Conservation (phyloP, 2,888 invertebrate genomes). For the Platycnemis pennipes region DNA sequence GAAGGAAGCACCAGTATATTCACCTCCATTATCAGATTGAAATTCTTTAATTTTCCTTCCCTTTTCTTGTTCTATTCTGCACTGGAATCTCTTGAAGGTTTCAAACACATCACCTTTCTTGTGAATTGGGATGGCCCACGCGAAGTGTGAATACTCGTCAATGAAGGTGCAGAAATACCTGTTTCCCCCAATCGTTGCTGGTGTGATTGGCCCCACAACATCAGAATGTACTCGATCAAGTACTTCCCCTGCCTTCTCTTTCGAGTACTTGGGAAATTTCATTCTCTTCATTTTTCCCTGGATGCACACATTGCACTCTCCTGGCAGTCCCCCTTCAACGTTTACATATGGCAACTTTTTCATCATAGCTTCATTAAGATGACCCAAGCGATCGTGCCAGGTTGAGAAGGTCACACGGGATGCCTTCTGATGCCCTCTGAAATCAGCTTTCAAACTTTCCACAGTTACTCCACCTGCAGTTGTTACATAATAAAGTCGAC, state of each 20-base stretch:
- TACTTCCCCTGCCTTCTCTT: conserved; percentile 52
- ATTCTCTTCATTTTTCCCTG: conserved; percentile 61
- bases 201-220: conserved; percentile 61
- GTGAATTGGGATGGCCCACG: background rate
- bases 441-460: background rate
- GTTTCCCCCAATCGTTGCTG: conserved; percentile 48
- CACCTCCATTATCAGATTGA: background rate
- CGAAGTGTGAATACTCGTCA: conserved; percentile 61
- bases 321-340: background rate
- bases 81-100: conserved; percentile 46
- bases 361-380: conserved; percentile 31
- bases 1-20: background rate
- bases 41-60: conserved; percentile 52
- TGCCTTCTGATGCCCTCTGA: background rate
- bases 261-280: conserved; percentile 48
- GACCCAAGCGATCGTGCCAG: conserved; percentile 57
- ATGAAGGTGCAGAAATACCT: conserved; percentile 49
- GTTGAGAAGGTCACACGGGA: conserved; percentile 38
- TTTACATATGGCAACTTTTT: background rate
- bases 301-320: background rate
- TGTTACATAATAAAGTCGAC: conserved; percentile 1
- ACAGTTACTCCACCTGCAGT: background rate
- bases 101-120: conserved; percentile 55
- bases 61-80: conserved; percentile 30
- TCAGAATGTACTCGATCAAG: conserved; percentile 46